phyloP scores from a whole-genome alignment of 2,888 invertebrate genomes.

The Ochropleura leucogaster region DNA sequence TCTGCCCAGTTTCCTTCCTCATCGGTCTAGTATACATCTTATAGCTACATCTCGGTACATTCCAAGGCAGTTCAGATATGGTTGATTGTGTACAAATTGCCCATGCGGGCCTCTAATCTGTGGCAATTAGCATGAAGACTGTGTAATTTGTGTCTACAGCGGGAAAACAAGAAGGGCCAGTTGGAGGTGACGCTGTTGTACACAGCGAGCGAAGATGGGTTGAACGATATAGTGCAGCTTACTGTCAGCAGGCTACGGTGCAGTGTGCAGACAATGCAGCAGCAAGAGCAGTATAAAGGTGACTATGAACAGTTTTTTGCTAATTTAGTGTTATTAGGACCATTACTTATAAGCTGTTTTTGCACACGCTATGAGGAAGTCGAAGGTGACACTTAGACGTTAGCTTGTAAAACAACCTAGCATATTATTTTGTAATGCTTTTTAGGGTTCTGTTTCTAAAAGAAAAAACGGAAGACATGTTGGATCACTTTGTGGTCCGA shows the following conservation, averaged over 20 bases:
- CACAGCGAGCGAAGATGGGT: slow-evolving; percentile 92
- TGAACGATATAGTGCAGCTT: slow-evolving; percentile 91
- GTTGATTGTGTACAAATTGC: slow-evolving; percentile 51
- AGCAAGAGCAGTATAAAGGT: slow-evolving; percentile 93
- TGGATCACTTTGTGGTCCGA: too few species aligned
- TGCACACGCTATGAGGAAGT: not conserved
- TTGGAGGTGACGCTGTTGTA: slow-evolving; percentile 92
- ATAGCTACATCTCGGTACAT: slow-evolving; percentile 29
- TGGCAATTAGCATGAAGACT: slow-evolving; percentile 55
- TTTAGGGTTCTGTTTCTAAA: too few species aligned
- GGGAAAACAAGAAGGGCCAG: slow-evolving; percentile 93
- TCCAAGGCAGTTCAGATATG: slow-evolving; percentile 46
- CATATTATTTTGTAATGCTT: not conserved
- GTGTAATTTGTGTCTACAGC: slow-evolving; percentile 80
- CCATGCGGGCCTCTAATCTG: slow-evolving; percentile 60
- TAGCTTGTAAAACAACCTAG: not conserved
- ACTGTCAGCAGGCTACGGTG: slow-evolving; percentile 92
- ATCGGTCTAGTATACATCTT: slow-evolving; percentile 16
- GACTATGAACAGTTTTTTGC: slow-evolving; percentile 45
- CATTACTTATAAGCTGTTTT: not conserved
- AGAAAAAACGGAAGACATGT: too few species aligned
- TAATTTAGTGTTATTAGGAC: not conserved
- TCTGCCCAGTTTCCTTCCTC: slow-evolving; percentile 46
- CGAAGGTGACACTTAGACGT: not conserved
- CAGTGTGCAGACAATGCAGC: slow-evolving; percentile 93